Base-by-base conservation (phyloP, 2,888 invertebrate species). In the Mythimna pallens region DNA sequence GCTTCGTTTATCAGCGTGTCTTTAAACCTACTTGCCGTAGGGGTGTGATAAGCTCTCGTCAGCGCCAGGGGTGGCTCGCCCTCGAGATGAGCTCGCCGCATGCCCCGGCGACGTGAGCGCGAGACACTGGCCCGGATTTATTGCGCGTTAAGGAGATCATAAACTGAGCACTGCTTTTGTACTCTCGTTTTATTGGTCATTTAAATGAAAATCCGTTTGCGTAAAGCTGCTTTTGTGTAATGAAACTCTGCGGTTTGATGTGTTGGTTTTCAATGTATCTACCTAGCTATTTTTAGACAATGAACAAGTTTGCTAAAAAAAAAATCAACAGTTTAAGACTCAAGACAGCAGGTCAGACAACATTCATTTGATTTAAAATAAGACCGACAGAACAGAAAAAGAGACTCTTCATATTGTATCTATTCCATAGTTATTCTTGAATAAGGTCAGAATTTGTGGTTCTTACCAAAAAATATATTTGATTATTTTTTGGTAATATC, bases 61-160 rank as follows among this genome's bases (percentile, higher is more conserved):
- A 58, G 70, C 81, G 25, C 30, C 25, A 10, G 59, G 61, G 64
- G 34, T 22, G 64, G 55, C 34, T 62, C 59, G 34, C 59, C 68
- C 34, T 61, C 55, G 3, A 9, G 59, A 47, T 43, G 75, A 43
- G 43, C 68, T 25, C 59, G 57, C 25, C 10, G 69, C 30, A 5
- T 36, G 50, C 72, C 65, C 63, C 59, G n/a, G n/a, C n/a, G 54
- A 8, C 54, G 10, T 36, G 47, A 12, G 34, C 25, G 40, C 20
- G 50, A 55, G 70, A 47, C 68, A 65, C 62, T 54, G 65, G 63
- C 76, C 54, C 73, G 74, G 82, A 80, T 84, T 85, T 78, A 84
- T 73, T 40, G 70, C 77, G 30, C 86, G 73, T 77, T 85, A 84
- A 80, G 82, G 71, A 73, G 74, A 78, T 82, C 80, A 73, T 84